Conservation (phyloP, 2,888 invertebrate genomes). For the Scaptomyza polygonia region DNA sequence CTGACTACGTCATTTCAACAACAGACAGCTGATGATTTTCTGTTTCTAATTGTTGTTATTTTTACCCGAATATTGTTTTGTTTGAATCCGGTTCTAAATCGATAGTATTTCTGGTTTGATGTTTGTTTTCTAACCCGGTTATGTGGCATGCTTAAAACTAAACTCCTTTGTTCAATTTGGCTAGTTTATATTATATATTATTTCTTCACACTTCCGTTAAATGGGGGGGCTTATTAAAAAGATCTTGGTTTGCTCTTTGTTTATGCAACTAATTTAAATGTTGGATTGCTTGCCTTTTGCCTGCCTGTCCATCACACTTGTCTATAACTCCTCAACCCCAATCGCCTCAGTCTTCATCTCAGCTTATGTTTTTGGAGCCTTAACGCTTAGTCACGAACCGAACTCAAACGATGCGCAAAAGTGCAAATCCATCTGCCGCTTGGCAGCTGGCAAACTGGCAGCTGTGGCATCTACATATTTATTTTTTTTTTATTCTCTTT, state of each 20-base stretch:
- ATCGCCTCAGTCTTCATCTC: constrained; percentile 4
- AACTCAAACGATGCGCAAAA: constrained; percentile 26
- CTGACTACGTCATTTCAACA: constrained; percentile 69
- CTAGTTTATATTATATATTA: constrained; percentile 35
- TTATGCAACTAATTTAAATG: constrained; percentile 59
- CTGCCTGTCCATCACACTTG: constrained; percentile 56
- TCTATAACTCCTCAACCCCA: constrained; percentile 18
- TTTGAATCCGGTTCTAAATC: constrained; percentile 72
- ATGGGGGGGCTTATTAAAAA: background rate
- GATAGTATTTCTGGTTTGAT: constrained; percentile 68
- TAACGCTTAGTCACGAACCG: constrained; percentile 73
- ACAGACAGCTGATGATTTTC: constrained; percentile 58
- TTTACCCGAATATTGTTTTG: constrained; percentile 59
- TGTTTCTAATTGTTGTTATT: constrained; percentile 28
- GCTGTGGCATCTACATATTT: constrained; percentile 21
- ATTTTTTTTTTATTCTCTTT: constrained; percentile 18
- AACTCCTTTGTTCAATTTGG: constrained; percentile 60
- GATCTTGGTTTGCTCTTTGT: constrained; percentile 28
- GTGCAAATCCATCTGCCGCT: constrained; percentile 57
- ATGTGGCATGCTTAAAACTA: constrained; percentile 39
- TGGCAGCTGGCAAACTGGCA: constrained; percentile 53
- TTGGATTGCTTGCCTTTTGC: constrained; percentile 42
- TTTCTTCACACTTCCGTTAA: constrained; percentile 65
- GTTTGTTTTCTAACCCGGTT: constrained; percentile 11
- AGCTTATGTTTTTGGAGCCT: constrained; percentile 21